Conservation (phyloP, 2,113 vertebrate species). For the Prietella phreatophila region DNA sequence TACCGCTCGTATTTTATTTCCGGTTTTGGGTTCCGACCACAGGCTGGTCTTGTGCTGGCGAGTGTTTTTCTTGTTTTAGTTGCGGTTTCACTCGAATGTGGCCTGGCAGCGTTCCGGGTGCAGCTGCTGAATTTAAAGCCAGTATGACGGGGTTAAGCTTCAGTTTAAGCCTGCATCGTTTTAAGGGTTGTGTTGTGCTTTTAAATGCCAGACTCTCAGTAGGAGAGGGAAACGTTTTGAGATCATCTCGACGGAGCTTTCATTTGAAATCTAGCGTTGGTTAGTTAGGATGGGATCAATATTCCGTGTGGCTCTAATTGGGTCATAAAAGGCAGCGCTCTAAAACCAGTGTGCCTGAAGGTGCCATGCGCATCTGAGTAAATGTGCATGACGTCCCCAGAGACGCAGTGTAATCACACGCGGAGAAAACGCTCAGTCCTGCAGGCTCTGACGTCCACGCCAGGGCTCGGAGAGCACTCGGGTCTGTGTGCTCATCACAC, state of each 20-base stretch:
- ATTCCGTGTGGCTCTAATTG: neutral
- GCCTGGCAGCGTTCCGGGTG: neutral
- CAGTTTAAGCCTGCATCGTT: neutral
- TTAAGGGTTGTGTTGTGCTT: neutral
- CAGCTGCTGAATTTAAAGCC: neutral
- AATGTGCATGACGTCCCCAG: neutral
- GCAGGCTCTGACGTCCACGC: neutral
- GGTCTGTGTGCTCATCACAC: neutral
- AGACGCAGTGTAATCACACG: neutral
- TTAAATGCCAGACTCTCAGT: neutral
- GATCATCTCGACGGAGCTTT: neutral
- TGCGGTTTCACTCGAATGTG: constrained; percentile 43
- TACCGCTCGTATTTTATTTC: neutral
- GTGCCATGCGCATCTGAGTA: neutral
- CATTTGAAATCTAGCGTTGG: neutral
- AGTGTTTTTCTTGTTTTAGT: constrained; percentile 42
- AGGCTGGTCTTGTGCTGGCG: neutral
- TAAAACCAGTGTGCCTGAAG: neutral
- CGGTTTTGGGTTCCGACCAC: constrained; percentile 7
- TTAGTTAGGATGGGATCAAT: neutral
- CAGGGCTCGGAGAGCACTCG: neutral
- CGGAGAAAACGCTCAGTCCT: neutral
- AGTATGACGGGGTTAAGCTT: neutral
- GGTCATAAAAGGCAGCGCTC: constrained; percentile 3
- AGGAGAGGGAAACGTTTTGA: neutral